Evolutionary conservation across 2,113 vertebrate species (phyloP), one percentile per base, ranked within the genome.

Genomic region (Romanogobio albipinnatus): DNA sequence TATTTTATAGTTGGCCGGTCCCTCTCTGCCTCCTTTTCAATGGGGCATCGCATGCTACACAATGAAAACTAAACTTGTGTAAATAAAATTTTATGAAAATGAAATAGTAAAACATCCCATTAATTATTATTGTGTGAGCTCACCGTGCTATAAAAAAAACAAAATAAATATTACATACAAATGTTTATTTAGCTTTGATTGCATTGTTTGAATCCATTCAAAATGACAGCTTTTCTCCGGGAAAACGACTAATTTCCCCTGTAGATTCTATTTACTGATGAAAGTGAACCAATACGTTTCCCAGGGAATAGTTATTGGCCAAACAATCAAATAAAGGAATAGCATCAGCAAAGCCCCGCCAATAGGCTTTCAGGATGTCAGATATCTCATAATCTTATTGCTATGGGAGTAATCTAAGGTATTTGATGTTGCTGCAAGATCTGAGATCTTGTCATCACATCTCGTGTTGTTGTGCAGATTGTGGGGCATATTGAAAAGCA

Each of bases 321-420:
- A 81, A 88, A 84, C 85, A 84, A 86, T 88, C 76, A 73, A 82
- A 81, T 76, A 85, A 86, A 74, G 61, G 59, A 86, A 88, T 70
- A 64, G 45, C 78, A 88, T 86, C 77, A 84, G 71, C 77, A 64
- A 84, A 81, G 70, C 68, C 76, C 58, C 62, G 79, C 79, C 78
- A 36, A 73, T 19, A 53, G 81, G 33, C 82, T 81, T 76, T 66
- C 84, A 81, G 77, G 53, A 76, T 6, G 47, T 47, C 77, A 24
- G 24, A 77, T 77, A 49, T 71, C 75, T 61, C 58, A 11, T 81
- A 84, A 81, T 84, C 53, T 68, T 68, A 56, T 64, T 74, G 39
- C 71, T 77, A 29, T 49, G 68, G 59, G 33, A 83, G 51, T 70
- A 80, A 84, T 81, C 78, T 88, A 51, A 86, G 68, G 76, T 49